These are phyloP conservation scores for Coracias cyanogaster DNA, from an alignment of 2,797 vertebrate species.

Conservation along the genomic window DNA sequence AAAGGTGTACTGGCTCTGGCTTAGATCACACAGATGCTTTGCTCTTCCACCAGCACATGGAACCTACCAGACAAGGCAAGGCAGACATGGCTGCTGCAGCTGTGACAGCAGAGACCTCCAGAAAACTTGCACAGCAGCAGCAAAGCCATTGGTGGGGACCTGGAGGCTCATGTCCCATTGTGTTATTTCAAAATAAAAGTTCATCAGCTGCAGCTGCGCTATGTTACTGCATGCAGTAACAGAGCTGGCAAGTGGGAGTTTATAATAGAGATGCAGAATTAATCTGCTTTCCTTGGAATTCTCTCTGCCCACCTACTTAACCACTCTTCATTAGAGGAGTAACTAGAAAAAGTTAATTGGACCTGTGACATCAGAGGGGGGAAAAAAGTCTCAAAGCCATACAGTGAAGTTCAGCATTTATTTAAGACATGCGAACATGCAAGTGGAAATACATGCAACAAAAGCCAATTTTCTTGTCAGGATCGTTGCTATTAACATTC, in stretches of 20 bases:
- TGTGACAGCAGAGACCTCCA: neutral
- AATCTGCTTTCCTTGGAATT: neutral
- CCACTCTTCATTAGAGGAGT: neutral
- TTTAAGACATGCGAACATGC: neutral
- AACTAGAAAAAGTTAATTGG: neutral
- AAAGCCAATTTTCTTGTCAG: neutral
- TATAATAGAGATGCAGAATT: fast-evolving
- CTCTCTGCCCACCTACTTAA: neutral
- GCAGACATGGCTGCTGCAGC: neutral
- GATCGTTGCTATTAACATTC: neutral
- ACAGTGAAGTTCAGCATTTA: neutral
- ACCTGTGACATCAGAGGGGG: too few relatives aligned
- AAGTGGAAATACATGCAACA: neutral
- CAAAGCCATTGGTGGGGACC: neutral
- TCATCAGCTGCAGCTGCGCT: fast-evolving
- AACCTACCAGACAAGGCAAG: neutral
- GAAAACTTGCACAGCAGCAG: too few relatives aligned
- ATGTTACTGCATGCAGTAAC: fast-evolving
- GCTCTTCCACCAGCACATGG: fast-evolving
- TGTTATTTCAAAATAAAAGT: neutral
- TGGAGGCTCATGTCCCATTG: neutral
- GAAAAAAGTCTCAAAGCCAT: neutral
- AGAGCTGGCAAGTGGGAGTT: fast-evolving
- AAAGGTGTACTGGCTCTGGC: neutral
- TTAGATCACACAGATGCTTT: fast-evolving